Evolutionary conservation across 1,140 invertebrate species (phyloP).

Genomic region (Choristoneura fumiferana): DNA sequence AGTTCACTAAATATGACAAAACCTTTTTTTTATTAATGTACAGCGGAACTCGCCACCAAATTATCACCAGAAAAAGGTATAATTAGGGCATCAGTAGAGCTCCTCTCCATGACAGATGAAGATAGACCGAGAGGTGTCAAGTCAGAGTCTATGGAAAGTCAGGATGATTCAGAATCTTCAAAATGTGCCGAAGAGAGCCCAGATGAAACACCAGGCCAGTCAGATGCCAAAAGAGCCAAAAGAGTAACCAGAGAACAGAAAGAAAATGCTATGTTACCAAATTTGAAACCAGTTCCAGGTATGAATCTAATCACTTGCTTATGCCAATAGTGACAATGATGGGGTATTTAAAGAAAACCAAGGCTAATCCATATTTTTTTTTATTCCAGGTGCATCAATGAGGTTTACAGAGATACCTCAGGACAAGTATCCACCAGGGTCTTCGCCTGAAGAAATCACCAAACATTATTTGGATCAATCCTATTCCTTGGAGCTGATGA

Average conservation of each 20-base stretch:
- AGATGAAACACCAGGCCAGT: constrained; percentile 48
- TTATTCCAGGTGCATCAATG: constrained; percentile 84
- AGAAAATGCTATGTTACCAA: constrained; percentile 88
- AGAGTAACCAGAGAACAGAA: constrained; percentile 76
- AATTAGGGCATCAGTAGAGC: constrained; percentile 85
- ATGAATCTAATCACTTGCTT: constrained; percentile 18
- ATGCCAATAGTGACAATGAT: constrained; percentile 6
- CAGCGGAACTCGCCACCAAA: constrained; percentile 57
- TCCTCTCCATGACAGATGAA: constrained; percentile 82
- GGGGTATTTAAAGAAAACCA: no score
- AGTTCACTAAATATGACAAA: no score
- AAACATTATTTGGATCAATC: constrained; percentile 91
- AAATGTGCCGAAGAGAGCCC: constrained; percentile 10
- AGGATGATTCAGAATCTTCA: constrained; percentile 19
- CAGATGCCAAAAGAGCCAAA: constrained; percentile 55
- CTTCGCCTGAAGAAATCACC: constrained; percentile 90
- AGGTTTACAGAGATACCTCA: constrained; percentile 88
- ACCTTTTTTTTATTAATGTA: constrained; percentile 25
- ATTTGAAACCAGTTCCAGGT: constrained; percentile 86
- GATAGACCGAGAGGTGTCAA: constrained; percentile 80
- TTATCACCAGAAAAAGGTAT: constrained; percentile 82
- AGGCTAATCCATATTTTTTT: no score
- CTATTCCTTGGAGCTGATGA: constrained; percentile 85
- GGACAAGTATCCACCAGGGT: constrained; percentile 87
- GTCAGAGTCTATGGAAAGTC: constrained; percentile 32